Evolutionary conservation across 30 jellyfish, hydroid and myxozoan species (phyloP), one percentile per base, ranked within the genome.

Genomic region (Mastigias papua): DNA sequence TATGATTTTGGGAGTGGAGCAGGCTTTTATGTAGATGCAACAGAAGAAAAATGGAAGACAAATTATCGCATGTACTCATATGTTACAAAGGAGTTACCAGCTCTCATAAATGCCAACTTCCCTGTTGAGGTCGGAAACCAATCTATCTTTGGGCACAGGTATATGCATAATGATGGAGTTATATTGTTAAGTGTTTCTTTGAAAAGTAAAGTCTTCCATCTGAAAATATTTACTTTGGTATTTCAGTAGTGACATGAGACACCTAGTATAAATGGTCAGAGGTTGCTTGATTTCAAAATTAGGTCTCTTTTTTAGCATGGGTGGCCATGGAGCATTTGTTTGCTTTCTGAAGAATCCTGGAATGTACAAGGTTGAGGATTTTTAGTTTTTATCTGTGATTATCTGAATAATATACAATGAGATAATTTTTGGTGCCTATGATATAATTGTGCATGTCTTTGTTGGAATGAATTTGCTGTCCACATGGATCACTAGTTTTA

Each of bases 1-100:
- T 95, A 84, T 69, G 99, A 95, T 68, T 89, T 95, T 73, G 99
- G 99, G 20, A 64, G 92, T 37, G 99, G 99, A 2, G 99, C 99
- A 50, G 97, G 98, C 25, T 95, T 89, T 81, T 95, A 95, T 82
- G 98, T 95, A 21, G 98, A 95, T 75, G 99, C 99, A 48, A 89
- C 98, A 27, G 98, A 95, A 67, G 97, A 90, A 42, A 86, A 86
- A 72, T 95, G 99, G 99, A 90, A 90, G 74, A 86, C 87, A 27
- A 95, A 95, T 70, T 95, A 89, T 57, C 91, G 97, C 19, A 95
- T 95, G 99, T 95, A 90, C 72, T 90, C 97, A 13, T 95, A 95
- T 84, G 78, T 95, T 9, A 90, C 98, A 34, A 90, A 90, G 73
- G 99, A 95, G 54, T 66, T 95, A 66, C 97, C 94, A 61, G 84